These are phyloP conservation scores for Rhabdornis inornatus DNA, from an alignment of 2,113 vertebrate species.

Conservation along the genomic window DNA sequence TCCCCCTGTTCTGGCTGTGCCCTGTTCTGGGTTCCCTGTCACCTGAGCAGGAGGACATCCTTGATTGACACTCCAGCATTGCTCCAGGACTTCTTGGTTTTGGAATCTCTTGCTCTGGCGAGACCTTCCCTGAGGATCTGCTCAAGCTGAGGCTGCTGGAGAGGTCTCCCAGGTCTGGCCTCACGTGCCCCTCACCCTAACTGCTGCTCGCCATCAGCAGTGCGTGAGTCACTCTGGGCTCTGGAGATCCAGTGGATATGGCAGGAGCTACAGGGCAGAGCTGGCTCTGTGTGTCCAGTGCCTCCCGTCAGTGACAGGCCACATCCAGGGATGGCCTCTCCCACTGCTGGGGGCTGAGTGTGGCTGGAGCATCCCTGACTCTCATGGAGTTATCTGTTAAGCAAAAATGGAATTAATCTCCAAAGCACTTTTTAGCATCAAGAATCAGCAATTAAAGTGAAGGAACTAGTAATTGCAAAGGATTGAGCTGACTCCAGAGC, in stretches of 20 bases:
- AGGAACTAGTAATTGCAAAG: background rate
- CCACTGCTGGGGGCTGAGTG: background rate
- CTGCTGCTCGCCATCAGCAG: background rate
- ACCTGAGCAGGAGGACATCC: fast-evolving
- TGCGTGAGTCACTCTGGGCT: background rate
- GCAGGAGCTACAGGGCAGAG: background rate
- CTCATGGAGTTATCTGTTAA: fast-evolving
- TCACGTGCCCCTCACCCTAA: background rate
- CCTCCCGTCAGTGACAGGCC: background rate
- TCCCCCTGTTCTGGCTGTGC: background rate
- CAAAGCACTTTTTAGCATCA: background rate
- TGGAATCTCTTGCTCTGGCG: background rate
- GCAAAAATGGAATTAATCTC: background rate
- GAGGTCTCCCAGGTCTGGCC: background rate
- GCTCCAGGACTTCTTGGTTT: background rate
- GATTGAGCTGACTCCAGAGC: background rate
- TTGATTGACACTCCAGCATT: background rate
- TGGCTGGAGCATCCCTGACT: background rate
- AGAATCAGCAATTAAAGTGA: background rate
- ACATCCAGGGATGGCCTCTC: background rate
- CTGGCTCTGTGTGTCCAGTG: fast-evolving
- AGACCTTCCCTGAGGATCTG: background rate
- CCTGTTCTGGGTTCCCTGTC: background rate
- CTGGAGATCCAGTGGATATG: fast-evolving
- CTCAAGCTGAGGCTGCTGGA: background rate